Base-by-base conservation (phyloP, 1,140 invertebrate genomes). In the Macrosteles quadrilineatus region DNA sequence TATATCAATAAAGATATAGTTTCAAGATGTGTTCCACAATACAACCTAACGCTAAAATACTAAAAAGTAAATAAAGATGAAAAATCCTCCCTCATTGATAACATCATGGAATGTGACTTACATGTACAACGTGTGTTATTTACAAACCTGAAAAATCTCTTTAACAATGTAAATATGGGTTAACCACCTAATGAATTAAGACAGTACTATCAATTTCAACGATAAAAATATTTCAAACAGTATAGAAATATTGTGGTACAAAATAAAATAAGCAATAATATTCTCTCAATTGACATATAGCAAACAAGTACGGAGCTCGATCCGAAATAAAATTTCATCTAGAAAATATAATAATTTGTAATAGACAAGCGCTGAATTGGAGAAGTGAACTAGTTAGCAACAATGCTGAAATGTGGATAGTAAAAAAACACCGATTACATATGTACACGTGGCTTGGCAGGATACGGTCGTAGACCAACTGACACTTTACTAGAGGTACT, bases 381-480 rank as follows among this genome's bases (percentile, higher is more conserved):
- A 11, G 9, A 43, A 43, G 21, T 50, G 3, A 19, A 19, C 14
- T 4, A 50, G 21, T 21, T n/a, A 50, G 21, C 47, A 50, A 50
- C 47, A 21, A 19, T 17, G 14, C 47, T 50, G 21, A 19, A n/a
- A 50, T n/a, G 4, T 17, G n/a, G 47, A 50, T 6, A 50, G 47
- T 50, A 50, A 50, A 59, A 59, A 27, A 59, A 59, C 27, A 27
- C 23, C 9, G 12, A 59, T 59, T 59, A 53, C 47, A 11, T 59
- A 59, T 59, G 12, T 59, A 59, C 55, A 59, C 27, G 55, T 59
- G 27, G 55, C 55, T 27, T 59, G 55, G 55, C 55, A 59, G 55
- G 55, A 59, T 59, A 19, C n/a, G 17, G 47, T 19, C 21, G 3
- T 23, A 6, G 6, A 19, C 4, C 17, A 3, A 23, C 6, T 19